Percentiles rank a stretch among this genome's conserved stretches.
Evolutionary conservation across 2,797 vertebrate species (phyloP).

Genomic region (Macropodus opercularis): DNA sequence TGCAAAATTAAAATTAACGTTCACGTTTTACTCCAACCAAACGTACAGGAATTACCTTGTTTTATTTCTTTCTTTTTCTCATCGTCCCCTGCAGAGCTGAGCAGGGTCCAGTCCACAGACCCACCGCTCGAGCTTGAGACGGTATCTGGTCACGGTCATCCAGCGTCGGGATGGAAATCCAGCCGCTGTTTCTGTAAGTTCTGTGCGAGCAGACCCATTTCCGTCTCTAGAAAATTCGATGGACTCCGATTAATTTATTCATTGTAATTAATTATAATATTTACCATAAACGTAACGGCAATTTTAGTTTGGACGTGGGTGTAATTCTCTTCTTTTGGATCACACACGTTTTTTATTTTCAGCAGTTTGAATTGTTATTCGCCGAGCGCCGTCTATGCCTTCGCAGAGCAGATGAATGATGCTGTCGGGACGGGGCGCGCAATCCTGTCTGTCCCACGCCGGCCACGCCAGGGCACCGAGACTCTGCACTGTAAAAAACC

Average conservation of each 20-base stretch:
- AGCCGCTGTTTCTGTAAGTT: constrained; percentile 65
- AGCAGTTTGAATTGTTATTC: not conserved
- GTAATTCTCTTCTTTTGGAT: not conserved
- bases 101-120: constrained; percentile 42
- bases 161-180: constrained; percentile 54
- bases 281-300: not conserved
- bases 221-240: not conserved
- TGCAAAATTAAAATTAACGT: not conserved
- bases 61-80: constrained; percentile 9
- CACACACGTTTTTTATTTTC: constrained; percentile 8
- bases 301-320: not conserved
- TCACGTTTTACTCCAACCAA: not conserved
- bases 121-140: constrained; percentile 24
- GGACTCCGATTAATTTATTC: not conserved
- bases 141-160: constrained; percentile 38
- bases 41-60: constrained; percentile 21
- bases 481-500: constrained; percentile 65
- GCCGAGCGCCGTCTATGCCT: constrained; percentile 25
- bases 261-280: too few species aligned
- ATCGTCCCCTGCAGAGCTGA: constrained; percentile 45
- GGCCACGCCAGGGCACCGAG: constrained; percentile 25
- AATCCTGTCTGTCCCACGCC: constrained; percentile 56
- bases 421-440: constrained; percentile 77
- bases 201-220: constrained; percentile 14
- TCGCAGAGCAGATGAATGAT: constrained; percentile 68